Base-by-base conservation (phyloP, 2,888 invertebrate genomes). In the Orthosia gracilis region DNA sequence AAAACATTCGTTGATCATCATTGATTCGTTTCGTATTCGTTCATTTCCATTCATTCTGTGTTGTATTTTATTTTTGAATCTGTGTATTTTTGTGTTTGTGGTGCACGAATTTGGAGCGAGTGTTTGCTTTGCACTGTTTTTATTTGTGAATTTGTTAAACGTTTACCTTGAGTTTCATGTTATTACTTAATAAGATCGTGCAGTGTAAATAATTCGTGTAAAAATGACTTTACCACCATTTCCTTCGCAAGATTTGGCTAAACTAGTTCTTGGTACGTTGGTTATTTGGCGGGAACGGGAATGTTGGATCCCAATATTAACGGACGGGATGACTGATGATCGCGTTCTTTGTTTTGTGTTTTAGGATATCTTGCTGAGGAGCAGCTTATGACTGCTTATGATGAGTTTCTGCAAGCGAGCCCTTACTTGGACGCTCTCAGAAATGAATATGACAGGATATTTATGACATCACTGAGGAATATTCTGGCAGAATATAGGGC, bases 401-500 rank as follows among this genome's bases (percentile, higher is more conserved):
- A 96, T 92, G 96, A 96, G 87, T 96, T 96, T 82, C 89, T 96
- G 3, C 94, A 95, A 88, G 94, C 94, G 9, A 96, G 96, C 82
- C 96, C 95, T 0, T 96, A 96, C 87, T 91, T 96, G 84, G 96
- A 96, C 82, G 96, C 94, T 17, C 88, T 92, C 54, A 90, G 90
- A 80, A 96, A 95, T 91, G 96, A 95, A 88, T 96, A 94, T 92
- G 96, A 96, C 89, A 94, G 96, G 84, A 93, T 96, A 85, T 94
- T 96, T 87, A 96, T 96, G 95, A 96, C 95, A 88, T 95, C 96
- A 77, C 91, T 96, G 15, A 94, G 88, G 86, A 94, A 92, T 88
- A 95, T 96, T 87, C 87, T 96, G 78, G 95, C 96, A 73, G 96
- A 96, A 90, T 96, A 96, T 82, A 94, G 96, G 84, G 96, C 96